Evolutionary conservation across 2,888 invertebrate genomes (phyloP).

Genomic region (Asteroscopus sphinx): DNA sequence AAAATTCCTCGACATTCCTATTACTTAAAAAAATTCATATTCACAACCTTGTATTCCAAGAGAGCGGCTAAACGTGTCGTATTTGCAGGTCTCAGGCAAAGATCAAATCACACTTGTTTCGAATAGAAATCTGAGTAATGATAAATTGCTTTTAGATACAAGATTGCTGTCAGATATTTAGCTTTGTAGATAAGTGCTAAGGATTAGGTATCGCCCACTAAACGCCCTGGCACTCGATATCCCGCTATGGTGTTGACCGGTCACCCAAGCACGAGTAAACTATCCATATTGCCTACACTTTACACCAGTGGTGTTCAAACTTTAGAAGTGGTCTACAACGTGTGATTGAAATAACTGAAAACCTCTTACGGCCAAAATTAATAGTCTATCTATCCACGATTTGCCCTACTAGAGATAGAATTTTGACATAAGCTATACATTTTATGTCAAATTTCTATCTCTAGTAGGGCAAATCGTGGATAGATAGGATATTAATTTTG

Average conservation of each 20-base stretch:
- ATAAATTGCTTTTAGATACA: constrained; percentile 12
- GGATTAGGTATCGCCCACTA: constrained; percentile 21
- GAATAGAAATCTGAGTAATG: constrained; percentile 12
- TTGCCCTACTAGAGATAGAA: no score
- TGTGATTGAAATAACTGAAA: no score
- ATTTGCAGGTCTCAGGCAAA: constrained; percentile 22
- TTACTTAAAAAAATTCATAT: neutral
- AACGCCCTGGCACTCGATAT: constrained; percentile 2
- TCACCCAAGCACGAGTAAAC: no score
- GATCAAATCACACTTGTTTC: constrained; percentile 14
- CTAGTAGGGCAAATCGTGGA: no score
- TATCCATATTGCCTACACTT: no score
- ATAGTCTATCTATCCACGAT: no score
- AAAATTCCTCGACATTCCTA: neutral
- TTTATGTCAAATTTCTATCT: no score
- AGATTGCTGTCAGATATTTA: constrained; percentile 17
- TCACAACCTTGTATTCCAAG: neutral
- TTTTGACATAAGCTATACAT: no score
- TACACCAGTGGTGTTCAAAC: no score
- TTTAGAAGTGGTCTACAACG: no score
- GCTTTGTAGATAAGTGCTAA: constrained; percentile 20
- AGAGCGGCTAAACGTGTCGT: neutral
- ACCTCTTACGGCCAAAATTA: no score
- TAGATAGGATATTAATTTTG: no score
- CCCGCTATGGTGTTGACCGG: constrained; percentile 20